phyloP scores from a whole-genome alignment of 2,113 vertebrate genomes.

The Brachypodius melanocephalos region DNA sequence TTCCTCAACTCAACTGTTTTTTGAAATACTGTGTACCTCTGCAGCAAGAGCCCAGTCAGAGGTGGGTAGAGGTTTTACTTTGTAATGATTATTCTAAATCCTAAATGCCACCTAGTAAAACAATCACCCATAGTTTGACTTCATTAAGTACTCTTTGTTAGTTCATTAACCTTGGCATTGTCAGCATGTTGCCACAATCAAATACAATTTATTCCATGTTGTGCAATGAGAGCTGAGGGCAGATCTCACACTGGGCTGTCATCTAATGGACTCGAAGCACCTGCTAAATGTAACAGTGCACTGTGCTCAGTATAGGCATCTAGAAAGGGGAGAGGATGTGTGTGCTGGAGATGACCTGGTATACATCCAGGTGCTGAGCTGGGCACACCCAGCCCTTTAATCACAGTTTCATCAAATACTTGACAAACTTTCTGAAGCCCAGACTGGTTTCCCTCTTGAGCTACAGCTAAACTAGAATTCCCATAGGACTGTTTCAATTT shows the following conservation, averaged over 20 bases:
- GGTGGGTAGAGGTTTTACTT: background rate
- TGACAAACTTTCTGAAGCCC: background rate
- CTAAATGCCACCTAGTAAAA: slow-evolving; percentile 26
- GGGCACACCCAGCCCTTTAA: background rate
- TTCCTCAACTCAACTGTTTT: background rate
- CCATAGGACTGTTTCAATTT: background rate
- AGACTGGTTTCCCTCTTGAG: background rate
- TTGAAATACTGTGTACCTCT: background rate
- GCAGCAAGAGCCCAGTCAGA: background rate
- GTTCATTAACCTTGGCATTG: slow-evolving; percentile 23
- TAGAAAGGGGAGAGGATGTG: background rate
- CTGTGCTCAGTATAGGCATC: background rate
- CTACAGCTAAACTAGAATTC: background rate
- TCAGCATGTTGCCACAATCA: slow-evolving; percentile 48
- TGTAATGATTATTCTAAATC: background rate
- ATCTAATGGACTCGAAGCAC: background rate
- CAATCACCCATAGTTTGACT: slow-evolving; percentile 8
- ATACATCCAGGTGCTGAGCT: background rate
- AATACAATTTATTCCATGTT: background rate
- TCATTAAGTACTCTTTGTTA: slow-evolving; percentile 23
- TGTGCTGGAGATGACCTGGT: background rate
- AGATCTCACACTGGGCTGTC: background rate
- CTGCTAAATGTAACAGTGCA: background rate
- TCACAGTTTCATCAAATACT: background rate
- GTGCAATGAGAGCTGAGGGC: background rate